Base-by-base conservation (phyloP, 2,113 vertebrate species). In the Dicaeum eximium region DNA sequence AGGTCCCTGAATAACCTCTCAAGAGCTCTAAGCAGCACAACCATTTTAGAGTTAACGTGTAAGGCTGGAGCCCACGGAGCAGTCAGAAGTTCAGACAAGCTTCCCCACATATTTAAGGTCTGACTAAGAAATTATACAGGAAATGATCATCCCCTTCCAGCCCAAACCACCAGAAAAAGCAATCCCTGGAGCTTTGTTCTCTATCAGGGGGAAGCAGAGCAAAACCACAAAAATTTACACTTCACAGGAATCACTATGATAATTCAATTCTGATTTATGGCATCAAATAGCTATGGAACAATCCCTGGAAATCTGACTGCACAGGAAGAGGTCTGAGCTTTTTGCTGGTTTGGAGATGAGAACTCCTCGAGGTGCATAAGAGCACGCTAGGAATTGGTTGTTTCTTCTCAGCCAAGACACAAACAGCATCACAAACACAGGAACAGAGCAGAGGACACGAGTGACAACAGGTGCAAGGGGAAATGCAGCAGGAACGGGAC, bases 91-190 rank as follows among this genome's bases (percentile, higher is more conserved):
- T 96, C 51, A 93, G 90, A 87, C 84, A 84, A 95, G 79, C 94
- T 90, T 86, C 90, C 38, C 79, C 82, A 86, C 95, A 96, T 97
- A 95, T 62, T 96, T 96, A 94, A 94, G 72, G 88, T 92, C 94
- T 96, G 95, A 97, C 51, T 94, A 96, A 97, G 95, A 94, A 97
- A 96, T 93, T 81, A 44, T 35, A 95, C 96, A 96, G 96, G 96
- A 97, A 97, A 94, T 92, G 83, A 96, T 89, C 69, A 7, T 66
- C 91, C 92, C 92, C 89, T 91, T 94, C 93, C 92, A 96, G 88
- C 47, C 71, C 50, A 69, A 92, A 93, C 77, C 95, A 95, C 61
- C 86, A 94, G 84, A 80, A 93, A 94, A 90, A 79, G 95, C 92
- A 75, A 51, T 61, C 94, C 90, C 95, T 62, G 66, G 88, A 87